phyloP scores from a whole-genome alignment of 1,140 invertebrate genomes.

The Brachionus manjavacas region DNA sequence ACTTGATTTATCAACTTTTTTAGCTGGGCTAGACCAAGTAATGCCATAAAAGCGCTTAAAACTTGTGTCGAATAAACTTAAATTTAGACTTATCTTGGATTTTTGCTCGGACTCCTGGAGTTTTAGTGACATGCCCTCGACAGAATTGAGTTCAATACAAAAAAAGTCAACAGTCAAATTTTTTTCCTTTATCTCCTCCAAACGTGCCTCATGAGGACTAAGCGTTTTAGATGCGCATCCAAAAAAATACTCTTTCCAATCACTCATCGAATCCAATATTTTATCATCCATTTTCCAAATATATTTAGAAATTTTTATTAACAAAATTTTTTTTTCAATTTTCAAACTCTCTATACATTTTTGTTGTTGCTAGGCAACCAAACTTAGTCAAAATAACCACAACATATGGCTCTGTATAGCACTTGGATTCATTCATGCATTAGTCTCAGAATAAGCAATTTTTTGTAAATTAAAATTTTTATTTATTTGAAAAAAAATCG shows the following conservation, averaged over 20 bases:
- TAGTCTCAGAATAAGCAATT: not conserved
- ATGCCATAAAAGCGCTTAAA: conserved; percentile 54
- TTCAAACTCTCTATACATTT: not conserved
- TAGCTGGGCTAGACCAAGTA: conserved; percentile 51
- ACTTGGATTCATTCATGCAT: not conserved
- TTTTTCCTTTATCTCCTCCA: conserved; percentile 19
- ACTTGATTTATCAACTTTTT: conserved; percentile 44
- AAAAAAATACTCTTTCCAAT: conserved; percentile 33
- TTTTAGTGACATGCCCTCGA: conserved; percentile 2
- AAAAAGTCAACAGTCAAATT: conserved; percentile 16
- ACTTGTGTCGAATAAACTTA: conserved; percentile 52
- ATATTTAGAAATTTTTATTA: not conserved
- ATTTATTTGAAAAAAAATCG: not conserved
- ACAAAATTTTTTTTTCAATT: not conserved
- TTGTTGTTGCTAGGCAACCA: not conserved
- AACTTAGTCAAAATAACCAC: not conserved
- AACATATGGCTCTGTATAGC: not conserved
- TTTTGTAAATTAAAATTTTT: not conserved
- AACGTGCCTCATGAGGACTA: not conserved
- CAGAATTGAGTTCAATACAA: not conserved
- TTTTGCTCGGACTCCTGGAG: conserved; percentile 43
- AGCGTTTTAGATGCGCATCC: not conserved
- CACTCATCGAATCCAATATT: not conserved
- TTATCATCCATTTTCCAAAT: not conserved
- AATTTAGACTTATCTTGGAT: conserved; percentile 48